Evolutionary conservation across 2,797 vertebrate genomes (phyloP).

Genomic region (Cryptoprocta ferox): DNA sequence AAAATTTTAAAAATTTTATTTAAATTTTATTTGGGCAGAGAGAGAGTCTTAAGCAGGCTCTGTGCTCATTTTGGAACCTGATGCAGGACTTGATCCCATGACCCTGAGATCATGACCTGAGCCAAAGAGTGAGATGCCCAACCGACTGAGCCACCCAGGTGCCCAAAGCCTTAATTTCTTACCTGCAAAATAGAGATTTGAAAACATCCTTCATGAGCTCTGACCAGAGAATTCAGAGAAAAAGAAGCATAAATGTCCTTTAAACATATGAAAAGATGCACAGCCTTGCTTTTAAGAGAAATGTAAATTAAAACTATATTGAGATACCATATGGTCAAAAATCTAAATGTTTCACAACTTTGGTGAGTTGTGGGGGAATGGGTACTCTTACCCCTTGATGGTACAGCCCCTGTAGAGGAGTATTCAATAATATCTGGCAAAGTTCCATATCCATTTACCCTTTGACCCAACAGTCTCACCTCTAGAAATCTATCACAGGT

Average conservation of each 20-base stretch:
- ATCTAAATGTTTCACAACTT: not conserved
- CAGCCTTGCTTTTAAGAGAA: not conserved
- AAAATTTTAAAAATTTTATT: too few relatives aligned
- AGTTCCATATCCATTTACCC: not conserved
- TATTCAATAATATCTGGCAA: not conserved
- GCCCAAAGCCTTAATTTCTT: constrained; percentile 37
- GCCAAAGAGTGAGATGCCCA: too few relatives aligned
- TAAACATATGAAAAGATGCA: not conserved
- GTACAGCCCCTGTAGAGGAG: not conserved
- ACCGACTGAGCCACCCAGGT: too few relatives aligned
- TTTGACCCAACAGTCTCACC: not conserved
- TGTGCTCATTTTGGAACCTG: too few relatives aligned
- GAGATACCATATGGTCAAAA: constrained; percentile 18
- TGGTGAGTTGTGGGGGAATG: not conserved
- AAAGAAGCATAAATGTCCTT: constrained; percentile 11
- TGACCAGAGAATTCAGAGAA: constrained; percentile 38
- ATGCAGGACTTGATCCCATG: too few relatives aligned
- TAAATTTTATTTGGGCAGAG: too few relatives aligned
- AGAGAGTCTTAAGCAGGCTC: too few relatives aligned
- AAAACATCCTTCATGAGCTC: constrained; percentile 3
- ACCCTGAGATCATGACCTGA: too few relatives aligned
- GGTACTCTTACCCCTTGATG: not conserved
- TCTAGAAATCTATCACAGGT: not conserved
- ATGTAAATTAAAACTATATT: constrained; percentile 30
- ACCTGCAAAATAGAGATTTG: constrained; percentile 1